These are phyloP conservation scores for Lissocephala sabroskyi DNA, from an alignment of 2,888 invertebrate genomes.

Conservation along the genomic window DNA sequence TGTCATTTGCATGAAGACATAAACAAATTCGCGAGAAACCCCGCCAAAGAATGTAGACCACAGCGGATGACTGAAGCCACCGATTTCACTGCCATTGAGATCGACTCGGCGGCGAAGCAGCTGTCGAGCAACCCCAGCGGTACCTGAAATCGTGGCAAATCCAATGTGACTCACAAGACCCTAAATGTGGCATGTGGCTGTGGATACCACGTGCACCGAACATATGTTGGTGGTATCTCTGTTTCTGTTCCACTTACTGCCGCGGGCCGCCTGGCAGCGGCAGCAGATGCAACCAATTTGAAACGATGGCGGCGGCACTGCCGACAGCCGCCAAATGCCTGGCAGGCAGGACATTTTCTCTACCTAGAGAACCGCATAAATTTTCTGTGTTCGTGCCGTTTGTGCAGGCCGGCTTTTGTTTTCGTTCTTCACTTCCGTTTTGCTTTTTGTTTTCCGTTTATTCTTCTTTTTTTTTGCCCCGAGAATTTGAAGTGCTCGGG, in stretches of 20 bases:
- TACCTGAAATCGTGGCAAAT: constrained; percentile 30
- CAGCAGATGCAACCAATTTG: constrained; percentile 32
- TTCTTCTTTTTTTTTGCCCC: constrained; percentile 17
- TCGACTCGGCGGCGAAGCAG: constrained; percentile 4
- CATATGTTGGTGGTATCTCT: constrained; percentile 34
- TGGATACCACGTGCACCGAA: constrained; percentile 30
- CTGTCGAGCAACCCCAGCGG: background rate
- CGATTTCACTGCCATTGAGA: too few relatives aligned
- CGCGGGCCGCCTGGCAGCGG: constrained; percentile 21
- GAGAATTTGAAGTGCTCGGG: too few relatives aligned
- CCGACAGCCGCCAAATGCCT: too few relatives aligned
- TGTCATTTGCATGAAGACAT: constrained; percentile 21
- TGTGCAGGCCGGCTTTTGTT: constrained; percentile 10
- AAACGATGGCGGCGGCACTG: too few relatives aligned
- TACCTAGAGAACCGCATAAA: constrained; percentile 6
- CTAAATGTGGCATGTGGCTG: background rate
- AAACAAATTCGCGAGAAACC: background rate
- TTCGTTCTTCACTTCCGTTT: constrained; percentile 44
- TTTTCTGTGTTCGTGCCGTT: background rate
- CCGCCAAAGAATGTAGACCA: too few relatives aligned
- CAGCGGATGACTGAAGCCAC: too few relatives aligned
- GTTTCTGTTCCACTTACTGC: constrained; percentile 4
- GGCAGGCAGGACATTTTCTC: constrained; percentile 15
- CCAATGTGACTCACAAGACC: constrained; percentile 23
- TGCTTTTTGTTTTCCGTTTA: constrained; percentile 9